Evolutionary conservation across 2,113 vertebrate species (phyloP), one percentile per base, ranked within the genome.

Genomic region (Caloenas nicobarica): DNA sequence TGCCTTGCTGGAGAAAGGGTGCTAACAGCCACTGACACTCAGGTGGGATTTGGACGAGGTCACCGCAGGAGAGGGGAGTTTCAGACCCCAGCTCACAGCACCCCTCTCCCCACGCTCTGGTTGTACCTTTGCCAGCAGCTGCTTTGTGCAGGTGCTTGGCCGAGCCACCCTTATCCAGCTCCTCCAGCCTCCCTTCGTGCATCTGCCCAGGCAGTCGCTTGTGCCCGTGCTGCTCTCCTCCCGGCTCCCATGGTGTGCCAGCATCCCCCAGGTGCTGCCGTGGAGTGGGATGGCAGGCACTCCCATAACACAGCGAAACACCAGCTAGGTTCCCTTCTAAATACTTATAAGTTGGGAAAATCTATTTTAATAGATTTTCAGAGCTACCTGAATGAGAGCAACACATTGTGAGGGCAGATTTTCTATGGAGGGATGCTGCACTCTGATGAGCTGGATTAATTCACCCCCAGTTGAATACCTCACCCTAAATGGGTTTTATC

Each of bases 1-100:
- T 70, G 70, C 38, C 53, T 53, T 0, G 0, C 66, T 50, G 54
- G 40, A 81, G 76, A 57, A 13, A 1, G 22, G 28, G 14, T 18
- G 50, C 54, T 48, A 89, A 44, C 36, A 82, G 44, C 40, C 58
- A 17, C 28, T 10, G 1, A 7, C 1, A 0, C 72, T 40, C 0
- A 0, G 17, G 21, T 31, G 44, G 26, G 17, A 51, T 16, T 22
- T 12, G 12, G 42, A 57, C 5, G 19, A 76, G 78, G 79, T 70
- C 71, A 57, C 23, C 0, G 5, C 16, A 29, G 57, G 19, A 33
- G 22, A 8, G 9, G 9, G 8, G 3, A 18, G 2, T 54, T 82
- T 70, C 72, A 91, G 54, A 54, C 8, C 13, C 15, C 40, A 46
- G 18, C 34, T 84, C 53, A n/a, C 28, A 73, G 64, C 76, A 50